Evolutionary conservation across 1,140 invertebrate species (phyloP).

Genomic region (Tetranychus urticae): DNA sequence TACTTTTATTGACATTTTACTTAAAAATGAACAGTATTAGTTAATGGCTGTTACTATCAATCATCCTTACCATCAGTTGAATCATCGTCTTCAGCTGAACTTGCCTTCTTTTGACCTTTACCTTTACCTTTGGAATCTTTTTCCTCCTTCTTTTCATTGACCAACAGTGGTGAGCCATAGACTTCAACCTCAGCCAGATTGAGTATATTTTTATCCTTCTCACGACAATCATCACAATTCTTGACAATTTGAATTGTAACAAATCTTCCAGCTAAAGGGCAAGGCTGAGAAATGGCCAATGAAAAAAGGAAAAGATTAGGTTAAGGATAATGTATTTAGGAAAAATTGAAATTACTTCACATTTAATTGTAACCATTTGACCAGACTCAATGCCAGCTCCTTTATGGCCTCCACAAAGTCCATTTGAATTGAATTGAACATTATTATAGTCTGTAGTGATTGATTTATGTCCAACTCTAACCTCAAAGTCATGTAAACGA

Average conservation of each 20-base stretch:
- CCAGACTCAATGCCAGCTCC: slow-evolving; percentile 9
- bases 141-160: neutral
- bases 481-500: slow-evolving; percentile 12
- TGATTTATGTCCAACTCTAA: slow-evolving; percentile 10
- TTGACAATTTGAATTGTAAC: slow-evolving; percentile 12
- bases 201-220: slow-evolving; percentile 10
- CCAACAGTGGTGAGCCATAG: slow-evolving; percentile 1
- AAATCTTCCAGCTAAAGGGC: slow-evolving; percentile 10
- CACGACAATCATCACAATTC: slow-evolving; percentile 10
- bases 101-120: no score
- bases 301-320: no score
- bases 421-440: slow-evolving; percentile 9
- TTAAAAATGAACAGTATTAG: no score
- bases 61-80: no score
- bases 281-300: slow-evolving; percentile 7
- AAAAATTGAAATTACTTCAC: neutral
- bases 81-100: no score
- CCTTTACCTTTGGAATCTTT: no score
- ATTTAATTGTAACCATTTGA: neutral
- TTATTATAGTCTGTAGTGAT: slow-evolving; percentile 9
- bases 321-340: no score
- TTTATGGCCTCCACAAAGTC: slow-evolving; percentile 8
- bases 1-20: no score
- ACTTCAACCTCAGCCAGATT: slow-evolving; percentile 13
- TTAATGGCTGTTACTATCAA: no score